Percentiles rank a stretch among this genome's conserved stretches.
Conservation (phyloP, 2,888 invertebrate species). For the Pachycephus smyrnensis region DNA sequence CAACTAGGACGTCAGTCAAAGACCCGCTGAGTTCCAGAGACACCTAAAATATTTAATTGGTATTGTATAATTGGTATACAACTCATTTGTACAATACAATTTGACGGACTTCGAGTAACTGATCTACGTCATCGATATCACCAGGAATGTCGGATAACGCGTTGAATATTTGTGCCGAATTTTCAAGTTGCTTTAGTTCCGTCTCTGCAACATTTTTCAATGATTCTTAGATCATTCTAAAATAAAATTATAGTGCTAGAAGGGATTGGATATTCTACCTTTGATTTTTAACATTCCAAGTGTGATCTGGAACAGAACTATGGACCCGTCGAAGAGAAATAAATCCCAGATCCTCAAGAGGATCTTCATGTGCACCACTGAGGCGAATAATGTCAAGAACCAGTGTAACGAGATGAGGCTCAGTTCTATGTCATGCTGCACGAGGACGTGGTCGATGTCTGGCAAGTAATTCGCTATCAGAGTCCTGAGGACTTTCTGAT, state of each 20-base stretch:
- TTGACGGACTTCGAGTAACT: slow-evolving; percentile 77
- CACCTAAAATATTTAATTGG: slow-evolving; percentile 65
- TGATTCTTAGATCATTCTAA: slow-evolving; percentile 10
- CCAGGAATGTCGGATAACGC: slow-evolving; percentile 96
- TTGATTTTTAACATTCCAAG: slow-evolving; percentile 92
- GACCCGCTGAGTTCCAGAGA: slow-evolving; percentile 83
- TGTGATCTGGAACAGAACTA: slow-evolving; percentile 93
- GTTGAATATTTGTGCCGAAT: slow-evolving; percentile 98
- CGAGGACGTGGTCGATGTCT: slow-evolving; percentile 89
- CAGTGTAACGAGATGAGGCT: slow-evolving; percentile 97
- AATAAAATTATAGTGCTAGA: slow-evolving; percentile 9
- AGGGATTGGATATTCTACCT: slow-evolving; percentile 56
- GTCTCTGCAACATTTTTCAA: slow-evolving; percentile 70
- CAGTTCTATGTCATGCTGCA: slow-evolving; percentile 94
- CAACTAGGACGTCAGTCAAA: slow-evolving; percentile 85
- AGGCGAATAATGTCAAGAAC: slow-evolving; percentile 97
- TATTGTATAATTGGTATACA: neutral
- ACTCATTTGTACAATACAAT: neutral
- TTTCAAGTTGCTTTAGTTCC: slow-evolving; percentile 86
- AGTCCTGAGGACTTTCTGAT: slow-evolving; percentile 94
- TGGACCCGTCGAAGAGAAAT: slow-evolving; percentile 95
- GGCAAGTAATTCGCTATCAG: slow-evolving; percentile 91
- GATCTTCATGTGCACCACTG: slow-evolving; percentile 96
- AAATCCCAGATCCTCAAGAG: slow-evolving; percentile 95
- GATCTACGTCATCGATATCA: slow-evolving; percentile 91